Percentiles rank a stretch among this genome's conserved stretches.
Conservation (phyloP, 2,797 vertebrate species). For the Sphenopsis melanotis region DNA sequence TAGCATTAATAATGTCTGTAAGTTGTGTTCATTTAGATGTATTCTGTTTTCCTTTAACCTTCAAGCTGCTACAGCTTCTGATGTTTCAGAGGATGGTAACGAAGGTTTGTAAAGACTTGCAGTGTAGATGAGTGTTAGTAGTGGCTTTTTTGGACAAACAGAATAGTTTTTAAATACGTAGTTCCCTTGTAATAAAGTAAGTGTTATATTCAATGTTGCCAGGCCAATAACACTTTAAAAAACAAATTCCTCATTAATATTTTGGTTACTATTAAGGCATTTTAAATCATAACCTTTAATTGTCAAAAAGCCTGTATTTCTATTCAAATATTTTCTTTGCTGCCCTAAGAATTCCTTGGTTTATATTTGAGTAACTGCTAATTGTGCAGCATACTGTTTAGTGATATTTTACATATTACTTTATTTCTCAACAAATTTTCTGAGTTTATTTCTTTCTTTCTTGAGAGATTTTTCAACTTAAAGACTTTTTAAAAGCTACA, state of each 20-base stretch:
- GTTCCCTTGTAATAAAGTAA: conserved; percentile 13
- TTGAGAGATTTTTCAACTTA: neutral
- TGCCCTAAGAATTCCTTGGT: neutral
- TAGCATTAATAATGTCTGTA: neutral
- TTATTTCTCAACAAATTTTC: neutral
- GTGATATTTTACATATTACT: neutral
- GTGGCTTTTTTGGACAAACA: neutral
- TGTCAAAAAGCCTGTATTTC: neutral
- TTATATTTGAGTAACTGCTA: neutral
- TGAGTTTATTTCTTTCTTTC: neutral
- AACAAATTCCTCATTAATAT: neutral
- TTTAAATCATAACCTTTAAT: neutral
- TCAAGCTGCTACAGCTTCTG: conserved; percentile 71
- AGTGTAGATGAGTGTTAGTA: conserved; percentile 13
- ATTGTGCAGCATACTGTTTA: neutral
- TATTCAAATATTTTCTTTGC: neutral
- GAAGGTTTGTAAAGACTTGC: conserved; percentile 80
- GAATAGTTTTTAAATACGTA: neutral
- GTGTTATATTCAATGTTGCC: conserved; percentile 8
- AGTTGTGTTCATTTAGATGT: conserved; percentile 23
- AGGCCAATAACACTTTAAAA: neutral
- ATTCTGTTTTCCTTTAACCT: conserved; percentile 62
- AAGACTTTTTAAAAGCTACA: neutral
- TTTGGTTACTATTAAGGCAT: neutral
- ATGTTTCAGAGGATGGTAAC: conserved; percentile 76